Percentiles rank a stretch among this genome's conserved stretches.
Evolutionary conservation across 2,797 vertebrate genomes (phyloP).

Genomic region (Neopelma chrysocephalum): DNA sequence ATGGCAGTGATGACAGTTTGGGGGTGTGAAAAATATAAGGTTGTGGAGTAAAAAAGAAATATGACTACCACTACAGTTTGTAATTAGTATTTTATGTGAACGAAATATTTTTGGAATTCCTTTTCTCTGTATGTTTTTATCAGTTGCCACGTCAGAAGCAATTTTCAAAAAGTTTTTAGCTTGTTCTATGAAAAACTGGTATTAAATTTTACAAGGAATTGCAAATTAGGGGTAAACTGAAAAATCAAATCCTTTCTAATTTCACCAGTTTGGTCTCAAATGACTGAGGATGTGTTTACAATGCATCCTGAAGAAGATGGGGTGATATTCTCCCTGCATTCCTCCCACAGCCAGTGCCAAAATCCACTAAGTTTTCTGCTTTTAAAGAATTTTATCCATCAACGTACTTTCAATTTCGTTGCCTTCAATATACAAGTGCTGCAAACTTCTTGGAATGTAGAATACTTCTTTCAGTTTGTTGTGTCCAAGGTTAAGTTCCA

Average conservation of each 20-base stretch:
- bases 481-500: conserved; percentile 82
- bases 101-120: neutral
- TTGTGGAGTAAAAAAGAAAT: neutral
- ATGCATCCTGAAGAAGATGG: neutral
- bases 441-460: conserved; percentile 79
- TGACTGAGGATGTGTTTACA: neutral
- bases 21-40: neutral
- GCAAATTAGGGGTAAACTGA: neutral
- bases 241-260: neutral
- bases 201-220: neutral
- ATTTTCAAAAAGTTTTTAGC: neutral
- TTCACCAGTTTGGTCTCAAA: neutral
- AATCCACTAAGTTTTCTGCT: neutral
- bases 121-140: neutral
- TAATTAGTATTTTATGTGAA: neutral
- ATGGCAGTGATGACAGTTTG: neutral
- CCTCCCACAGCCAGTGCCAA: neutral
- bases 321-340: neutral
- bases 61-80: neutral
- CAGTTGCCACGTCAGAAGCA: neutral
- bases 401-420: conserved; percentile 83
- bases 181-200: neutral
- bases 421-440: conserved; percentile 82
- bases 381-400: neutral
- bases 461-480: conserved; percentile 81